phyloP scores from a whole-genome alignment of 2,113 vertebrate species.

The western clawed frog (Xenopus tropicalis) region UCB_Xtro_10.0 CM004449.2:31981501-31982000 shows the following conservation, averaged over 20 bases:
- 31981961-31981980: constrained; percentile 39
- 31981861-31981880: constrained; percentile 24
- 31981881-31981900: background rate
- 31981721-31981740: constrained; percentile 5
- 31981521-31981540: no score
- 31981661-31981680: background rate
- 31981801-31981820: background rate
- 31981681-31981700: constrained; percentile 41
- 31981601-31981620: background rate
- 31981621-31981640: background rate
- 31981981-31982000: constrained; percentile 12
- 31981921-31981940: constrained; percentile 18
- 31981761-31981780: background rate
- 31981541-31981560: no score
- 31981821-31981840: constrained; percentile 6
- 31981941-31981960: constrained; percentile 37
- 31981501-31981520: no score
- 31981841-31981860: background rate
- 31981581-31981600: no score
- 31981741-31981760: background rate
- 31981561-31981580: no score
- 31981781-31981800: background rate
- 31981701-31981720: constrained; percentile 31
- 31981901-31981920: background rate
- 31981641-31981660: background rate